Percentiles rank a stretch among this genome's conserved stretches.
Evolutionary conservation across 2,888 invertebrate genomes (phyloP).

Genomic region (Odontomyia ornata): DNA sequence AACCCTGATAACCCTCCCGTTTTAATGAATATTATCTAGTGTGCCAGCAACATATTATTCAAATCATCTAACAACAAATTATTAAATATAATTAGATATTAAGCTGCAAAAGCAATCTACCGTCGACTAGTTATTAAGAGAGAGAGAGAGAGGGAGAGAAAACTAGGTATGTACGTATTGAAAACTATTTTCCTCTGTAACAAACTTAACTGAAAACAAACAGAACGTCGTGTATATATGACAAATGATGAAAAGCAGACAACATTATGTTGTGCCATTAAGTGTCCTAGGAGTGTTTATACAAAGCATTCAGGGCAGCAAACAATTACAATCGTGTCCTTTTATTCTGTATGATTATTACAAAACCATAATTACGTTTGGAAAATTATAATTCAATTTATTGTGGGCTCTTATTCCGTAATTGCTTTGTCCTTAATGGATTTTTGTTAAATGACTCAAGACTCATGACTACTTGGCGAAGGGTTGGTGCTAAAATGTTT

Average conservation of each 20-base stretch:
- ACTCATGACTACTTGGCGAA: too few relatives aligned
- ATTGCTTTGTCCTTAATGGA: too few relatives aligned
- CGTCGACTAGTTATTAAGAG: slow-evolving; percentile 37
- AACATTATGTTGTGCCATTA: slow-evolving; percentile 30
- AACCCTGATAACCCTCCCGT: slow-evolving; percentile 12
- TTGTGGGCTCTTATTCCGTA: too few relatives aligned
- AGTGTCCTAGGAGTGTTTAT: slow-evolving; percentile 2
- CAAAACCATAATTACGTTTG: slow-evolving; percentile 49
- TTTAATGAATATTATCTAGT: slow-evolving; percentile 25
- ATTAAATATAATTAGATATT: slow-evolving; percentile 47
- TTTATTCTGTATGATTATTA: slow-evolving; percentile 46
- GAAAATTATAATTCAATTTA: slow-evolving; percentile 48
- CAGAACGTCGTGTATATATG: slow-evolving; percentile 4
- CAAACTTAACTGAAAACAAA: slow-evolving; percentile 12
- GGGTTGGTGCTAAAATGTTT: too few relatives aligned
- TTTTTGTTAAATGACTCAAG: too few relatives aligned
- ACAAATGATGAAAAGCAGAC: slow-evolving; percentile 26
- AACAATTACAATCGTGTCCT: slow-evolving; percentile 47
- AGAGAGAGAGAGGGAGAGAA: not conserved
- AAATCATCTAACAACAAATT: slow-evolving; percentile 41
- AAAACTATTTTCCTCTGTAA: not conserved
- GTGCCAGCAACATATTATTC: slow-evolving; percentile 28
- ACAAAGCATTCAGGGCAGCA: not conserved
- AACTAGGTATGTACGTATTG: not conserved
- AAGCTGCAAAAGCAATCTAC: slow-evolving; percentile 43